Evolutionary conservation across 1,140 invertebrate genomes (phyloP), one percentile per base, ranked within the genome.

Genomic region (Drosophila insularis): DNA sequence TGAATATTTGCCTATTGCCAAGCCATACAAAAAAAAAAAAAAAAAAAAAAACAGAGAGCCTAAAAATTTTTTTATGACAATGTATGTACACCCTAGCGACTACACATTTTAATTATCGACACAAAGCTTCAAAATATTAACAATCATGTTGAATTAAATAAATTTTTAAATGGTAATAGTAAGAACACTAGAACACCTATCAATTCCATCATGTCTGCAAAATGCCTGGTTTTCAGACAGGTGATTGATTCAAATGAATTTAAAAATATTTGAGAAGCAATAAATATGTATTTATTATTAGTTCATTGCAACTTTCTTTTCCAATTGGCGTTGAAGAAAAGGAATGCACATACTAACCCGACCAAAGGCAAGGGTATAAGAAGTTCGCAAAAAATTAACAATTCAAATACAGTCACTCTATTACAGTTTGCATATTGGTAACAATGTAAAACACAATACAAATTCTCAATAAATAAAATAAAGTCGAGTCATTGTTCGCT

Each of bases 381-480:
- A 39, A 68, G 50, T 14, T 23, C 13, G 56, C 67, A 35, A 69
- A 60, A 80, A 87, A 87, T 89, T 80, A 71, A 74, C 80, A 80
- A 87, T 87, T 87, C 89, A 87, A 87, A 87, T 87, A 80, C 78
- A 84, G 74, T 89, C 73, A 84, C 70, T 80, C 84, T 89, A 84
- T 87, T 89, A 81, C 84, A 87, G 80, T 68, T 78, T 89, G 80
- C 80, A 89, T 77, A 80, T 80, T 77, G 76, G 79, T 74, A 68
- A 87, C 84, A 87, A 80, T 87, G 84, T 87, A 89, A 87, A 87
- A 80, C 73, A 87, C 71, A 80, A 89, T 89, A 80, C 77, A 86
- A 82, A 79, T 68, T 70, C 68, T 67, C 77, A 74, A 80, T 89
- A 78, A 89, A 89, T 87, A 80, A 82, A 64, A 69, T 63, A 71